A percentile compares a stretch with the other conserved stretches of the same genome.
phyloP scores from a whole-genome alignment of 2,113 vertebrate genomes.

The Rutilus rutilus region DNA sequence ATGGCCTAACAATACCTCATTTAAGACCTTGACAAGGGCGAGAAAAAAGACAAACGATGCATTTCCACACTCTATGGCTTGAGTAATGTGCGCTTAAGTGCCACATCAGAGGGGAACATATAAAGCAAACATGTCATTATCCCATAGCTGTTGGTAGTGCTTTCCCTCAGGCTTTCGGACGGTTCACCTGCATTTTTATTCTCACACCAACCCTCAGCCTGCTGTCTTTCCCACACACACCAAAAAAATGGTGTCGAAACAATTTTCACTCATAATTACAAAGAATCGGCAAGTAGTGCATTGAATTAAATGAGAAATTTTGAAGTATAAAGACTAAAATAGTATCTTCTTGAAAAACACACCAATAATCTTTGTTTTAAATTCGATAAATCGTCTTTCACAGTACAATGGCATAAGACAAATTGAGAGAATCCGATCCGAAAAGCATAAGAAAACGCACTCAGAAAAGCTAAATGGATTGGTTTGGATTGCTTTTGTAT shows the following conservation, averaged over 20 bases:
- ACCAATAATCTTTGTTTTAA: not conserved
- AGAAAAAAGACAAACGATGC: slow-evolving; percentile 23
- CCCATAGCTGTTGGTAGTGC: slow-evolving; percentile 66
- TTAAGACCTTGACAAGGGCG: slow-evolving; percentile 31
- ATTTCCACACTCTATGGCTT: slow-evolving; percentile 58
- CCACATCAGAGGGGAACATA: slow-evolving; percentile 74
- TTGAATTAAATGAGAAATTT: too few species aligned
- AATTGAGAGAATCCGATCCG: slow-evolving; percentile 39
- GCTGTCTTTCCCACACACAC: slow-evolving; percentile 3
- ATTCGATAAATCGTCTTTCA: not conserved
- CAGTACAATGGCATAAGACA: not conserved
- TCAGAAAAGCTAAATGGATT: slow-evolving; percentile 36
- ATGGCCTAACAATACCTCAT: slow-evolving; percentile 49
- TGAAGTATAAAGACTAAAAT: too few species aligned
- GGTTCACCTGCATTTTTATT: slow-evolving; percentile 65
- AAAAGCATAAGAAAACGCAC: slow-evolving; percentile 24
- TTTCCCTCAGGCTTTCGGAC: slow-evolving; percentile 66
- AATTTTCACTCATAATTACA: too few species aligned
- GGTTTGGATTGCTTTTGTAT: slow-evolving; percentile 18
- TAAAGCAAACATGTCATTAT: slow-evolving; percentile 74
- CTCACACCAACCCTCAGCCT: slow-evolving; percentile 2
- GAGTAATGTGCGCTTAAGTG: slow-evolving; percentile 76
- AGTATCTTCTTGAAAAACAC: not conserved
- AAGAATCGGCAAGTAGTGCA: too few species aligned
- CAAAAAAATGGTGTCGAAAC: not conserved